phyloP scores from a whole-genome alignment of 2,888 invertebrate species.

The Pristionchus fissidentatus region DNA sequence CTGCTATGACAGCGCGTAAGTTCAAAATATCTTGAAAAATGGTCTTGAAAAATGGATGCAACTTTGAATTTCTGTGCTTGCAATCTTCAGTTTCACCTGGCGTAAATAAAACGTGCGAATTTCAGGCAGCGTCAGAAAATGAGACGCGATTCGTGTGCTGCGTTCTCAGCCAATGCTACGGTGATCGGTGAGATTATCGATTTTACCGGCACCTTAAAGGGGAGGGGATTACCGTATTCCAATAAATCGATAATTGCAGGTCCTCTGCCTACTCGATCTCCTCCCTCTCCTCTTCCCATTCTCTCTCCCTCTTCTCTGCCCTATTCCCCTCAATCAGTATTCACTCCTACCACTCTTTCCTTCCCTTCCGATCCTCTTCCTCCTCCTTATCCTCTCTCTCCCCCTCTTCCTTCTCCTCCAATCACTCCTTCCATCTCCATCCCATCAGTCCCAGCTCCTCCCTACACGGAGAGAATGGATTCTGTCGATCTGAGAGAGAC shows the following conservation, averaged over 20 bases:
- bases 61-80: no score
- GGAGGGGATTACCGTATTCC: no score
- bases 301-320: background rate
- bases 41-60: no score
- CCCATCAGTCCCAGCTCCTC: background rate
- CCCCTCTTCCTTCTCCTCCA: background rate
- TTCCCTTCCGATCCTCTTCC: background rate
- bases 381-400: background rate
- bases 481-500: background rate
- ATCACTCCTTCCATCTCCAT: background rate
- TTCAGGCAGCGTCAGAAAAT: conserved; percentile 4
- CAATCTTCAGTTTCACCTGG: no score
- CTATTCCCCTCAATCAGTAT: conserved; percentile 12
- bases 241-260: no score
- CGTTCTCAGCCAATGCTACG: background rate
- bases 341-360: background rate
- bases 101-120: no score
- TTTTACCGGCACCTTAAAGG: no score
- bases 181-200: background rate
- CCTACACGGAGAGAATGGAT: background rate
- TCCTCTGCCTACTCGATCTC: background rate
- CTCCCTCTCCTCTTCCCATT: background rate
- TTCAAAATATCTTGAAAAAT: no score
- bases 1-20: no score
- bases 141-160: background rate